phyloP scores from a whole-genome alignment of 2,113 vertebrate genomes.

The Phalacrocorax pelagicus region DNA sequence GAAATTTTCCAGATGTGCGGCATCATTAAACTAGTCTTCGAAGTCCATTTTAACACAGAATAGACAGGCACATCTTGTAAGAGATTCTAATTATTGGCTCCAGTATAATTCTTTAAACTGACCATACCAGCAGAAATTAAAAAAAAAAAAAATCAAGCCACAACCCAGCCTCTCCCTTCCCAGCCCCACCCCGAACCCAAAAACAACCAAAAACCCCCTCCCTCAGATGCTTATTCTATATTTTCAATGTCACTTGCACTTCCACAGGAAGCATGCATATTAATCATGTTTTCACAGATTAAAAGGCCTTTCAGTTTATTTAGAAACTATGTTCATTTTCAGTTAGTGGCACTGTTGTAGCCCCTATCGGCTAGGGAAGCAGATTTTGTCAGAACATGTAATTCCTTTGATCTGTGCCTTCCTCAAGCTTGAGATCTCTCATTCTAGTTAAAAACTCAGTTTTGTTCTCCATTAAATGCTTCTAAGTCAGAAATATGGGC shows the following conservation, averaged over 20 bases:
- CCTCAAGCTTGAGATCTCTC: neutral
- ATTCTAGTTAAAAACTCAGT: neutral
- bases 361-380: neutral
- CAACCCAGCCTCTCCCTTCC: neutral
- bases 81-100: neutral
- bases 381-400: neutral
- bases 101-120: neutral
- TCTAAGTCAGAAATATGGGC: neutral
- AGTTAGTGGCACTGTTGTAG: neutral
- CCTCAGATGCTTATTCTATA: neutral
- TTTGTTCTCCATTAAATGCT: neutral
- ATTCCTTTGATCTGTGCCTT: neutral
- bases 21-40: neutral
- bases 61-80: neutral
- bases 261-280: neutral
- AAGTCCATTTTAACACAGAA: neutral
- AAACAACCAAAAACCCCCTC: neutral
- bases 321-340: neutral
- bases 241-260: neutral
- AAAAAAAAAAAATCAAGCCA: neutral
- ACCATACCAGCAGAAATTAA: neutral
- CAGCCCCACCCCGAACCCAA: accelerated
- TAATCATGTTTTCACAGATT: neutral
- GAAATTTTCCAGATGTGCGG: neutral
- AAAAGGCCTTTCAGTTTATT: neutral